Evolutionary conservation across 2,797 vertebrate genomes (phyloP).

Genomic region (Rhinatrema bivittatum): DNA sequence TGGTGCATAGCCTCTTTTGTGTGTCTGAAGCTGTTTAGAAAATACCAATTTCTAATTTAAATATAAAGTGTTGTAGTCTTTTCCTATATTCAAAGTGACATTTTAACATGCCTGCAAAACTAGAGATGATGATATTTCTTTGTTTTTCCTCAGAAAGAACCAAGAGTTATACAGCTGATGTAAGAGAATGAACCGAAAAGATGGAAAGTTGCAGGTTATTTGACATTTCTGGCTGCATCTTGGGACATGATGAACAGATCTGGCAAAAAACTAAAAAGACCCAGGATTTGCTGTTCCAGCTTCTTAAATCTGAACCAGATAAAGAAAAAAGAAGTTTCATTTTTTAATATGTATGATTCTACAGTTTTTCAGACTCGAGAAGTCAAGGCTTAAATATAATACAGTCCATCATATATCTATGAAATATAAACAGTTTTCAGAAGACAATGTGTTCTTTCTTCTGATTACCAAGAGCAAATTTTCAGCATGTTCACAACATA

Average conservation of each 20-base stretch:
- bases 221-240: slow-evolving; percentile 10
- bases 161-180: too few species aligned
- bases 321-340: slow-evolving; percentile 12
- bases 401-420: background rate
- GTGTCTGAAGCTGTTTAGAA: too few species aligned
- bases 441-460: background rate
- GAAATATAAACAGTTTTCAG: slow-evolving; percentile 3
- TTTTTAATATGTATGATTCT: too few species aligned
- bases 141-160: slow-evolving; percentile 38
- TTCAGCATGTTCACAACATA: too few species aligned
- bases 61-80: too few species aligned
- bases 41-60: too few species aligned
- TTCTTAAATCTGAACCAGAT: too few species aligned
- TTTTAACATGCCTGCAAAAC: background rate
- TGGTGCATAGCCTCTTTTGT: too few species aligned
- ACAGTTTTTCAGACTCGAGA: slow-evolving; percentile 3
- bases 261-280: slow-evolving; percentile 6
- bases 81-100: too few species aligned
- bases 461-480: too few species aligned
- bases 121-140: background rate
- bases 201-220: slow-evolving; percentile 12
- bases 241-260: slow-evolving; percentile 25
- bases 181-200: slow-evolving; percentile 23
- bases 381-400: slow-evolving; percentile 4
- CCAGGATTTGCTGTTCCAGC: too few species aligned